Base-by-base conservation (phyloP, 1,140 invertebrate species). In the Chymomyza costata region DNA sequence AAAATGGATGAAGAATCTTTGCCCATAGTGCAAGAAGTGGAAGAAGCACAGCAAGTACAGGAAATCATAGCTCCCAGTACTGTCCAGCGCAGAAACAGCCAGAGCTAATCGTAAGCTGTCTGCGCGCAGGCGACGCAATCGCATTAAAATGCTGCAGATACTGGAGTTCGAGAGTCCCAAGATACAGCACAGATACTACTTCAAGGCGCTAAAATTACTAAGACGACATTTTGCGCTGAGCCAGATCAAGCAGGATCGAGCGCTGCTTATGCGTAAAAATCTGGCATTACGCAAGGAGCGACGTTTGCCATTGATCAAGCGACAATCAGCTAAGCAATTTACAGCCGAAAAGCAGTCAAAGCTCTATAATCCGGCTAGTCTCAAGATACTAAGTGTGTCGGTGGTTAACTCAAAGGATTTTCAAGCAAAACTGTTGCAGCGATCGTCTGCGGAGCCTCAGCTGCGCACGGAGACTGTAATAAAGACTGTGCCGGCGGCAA, bases 111-210 rank as follows among this genome's bases (percentile, higher is more conserved):
- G 64, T 6, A 59, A 60, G 13, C 16, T 70, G 0, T 35, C 64
- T 0, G 64, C 66, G 11, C 60, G 78, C 0, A 53, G 78, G 7
- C 66, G 67, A 0, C 56, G 67, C 5, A 82, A 81, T 50, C 76
- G 76, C 34, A 76, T 80, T 8, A 58, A 74, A 14, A 82, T 81
- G 76, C 40, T 80, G 0, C 64, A 81, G 30, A 76, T 81, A 6
- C 53, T 81, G 3, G 64, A 65, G 8, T 81, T 82, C 3, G 76
- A 82, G 51, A 80, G 73, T 40, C 73, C 73, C 1, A 74, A 62
- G 28, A 48, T 65, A 13, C 81, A 82, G 47, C 73, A 80, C 41
- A 55, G 69, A 0, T 66, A 65, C 30, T 81, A 80, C 17, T 81
- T 81, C 16, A 70, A 56, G 6, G 28, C 55, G 2, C 16, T 78